These are phyloP conservation scores for Dermatemys mawii DNA, from an alignment of 2,113 vertebrate species.

Conservation along the genomic window DNA sequence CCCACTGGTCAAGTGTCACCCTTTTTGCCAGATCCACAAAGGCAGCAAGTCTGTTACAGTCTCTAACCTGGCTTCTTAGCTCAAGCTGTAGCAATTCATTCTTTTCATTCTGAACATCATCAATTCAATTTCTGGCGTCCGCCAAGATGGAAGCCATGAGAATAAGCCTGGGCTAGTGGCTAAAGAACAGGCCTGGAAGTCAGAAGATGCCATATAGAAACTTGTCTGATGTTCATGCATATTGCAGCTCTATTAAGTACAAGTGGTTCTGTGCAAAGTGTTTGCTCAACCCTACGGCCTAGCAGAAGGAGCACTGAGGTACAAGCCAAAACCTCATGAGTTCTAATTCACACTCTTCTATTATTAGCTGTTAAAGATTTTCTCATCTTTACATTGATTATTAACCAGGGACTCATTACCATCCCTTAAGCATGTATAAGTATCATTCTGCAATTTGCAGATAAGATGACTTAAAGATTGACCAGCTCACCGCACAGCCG, in stretches of 20 bases:
- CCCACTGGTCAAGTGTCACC: fast-evolving
- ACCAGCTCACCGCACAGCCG: background rate
- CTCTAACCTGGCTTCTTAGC: fast-evolving
- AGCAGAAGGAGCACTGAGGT: background rate
- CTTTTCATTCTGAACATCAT: background rate
- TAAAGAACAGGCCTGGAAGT: background rate
- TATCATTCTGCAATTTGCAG: conserved; percentile 20
- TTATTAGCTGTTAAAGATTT: background rate
- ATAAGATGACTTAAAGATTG: background rate
- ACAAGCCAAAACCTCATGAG: background rate
- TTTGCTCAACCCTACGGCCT: fast-evolving
- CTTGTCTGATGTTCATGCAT: background rate
- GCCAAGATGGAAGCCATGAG: fast-evolving
- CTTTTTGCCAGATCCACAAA: fast-evolving
- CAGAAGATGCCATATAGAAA: background rate
- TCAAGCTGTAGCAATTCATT: background rate
- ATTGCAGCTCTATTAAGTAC: background rate
- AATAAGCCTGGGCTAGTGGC: background rate
- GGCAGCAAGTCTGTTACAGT: background rate
- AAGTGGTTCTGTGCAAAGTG: background rate
- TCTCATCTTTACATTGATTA: conserved; percentile 40
- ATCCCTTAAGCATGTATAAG: conserved; percentile 10
- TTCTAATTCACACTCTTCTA: conserved; percentile 9
- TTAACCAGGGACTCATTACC: background rate
- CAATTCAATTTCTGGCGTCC: fast-evolving